Evolutionary conservation across 1,140 invertebrate species (phyloP), one percentile per base, ranked within the genome.

Genomic region (Euura saliciscinereae): DNA sequence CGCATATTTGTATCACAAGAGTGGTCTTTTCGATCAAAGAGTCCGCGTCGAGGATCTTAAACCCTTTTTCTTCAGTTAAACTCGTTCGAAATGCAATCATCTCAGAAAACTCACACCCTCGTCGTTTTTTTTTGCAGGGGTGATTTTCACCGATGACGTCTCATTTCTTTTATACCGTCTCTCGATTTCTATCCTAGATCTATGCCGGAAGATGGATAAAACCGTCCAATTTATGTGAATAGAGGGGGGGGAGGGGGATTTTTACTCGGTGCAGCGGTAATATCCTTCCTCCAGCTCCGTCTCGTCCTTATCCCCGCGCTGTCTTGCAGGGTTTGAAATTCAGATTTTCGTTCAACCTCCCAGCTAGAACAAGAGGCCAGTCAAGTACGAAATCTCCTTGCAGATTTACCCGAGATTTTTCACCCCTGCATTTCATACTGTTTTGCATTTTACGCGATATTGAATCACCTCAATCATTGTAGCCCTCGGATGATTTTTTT

Each of bases 181-280:
- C 45, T 69, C 64, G 13, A 68, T 73, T 45, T 69, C n/a, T 69
- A 44, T 73, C 44, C 66, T 45, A 69, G n/a, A 43, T 69, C 2
- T 67, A 66, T 43, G n/a, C 42, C 66, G 5, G n/a, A 43, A 51
- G 44, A 43, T 43, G 7, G 13, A 45, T 59, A 65, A 72, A 72
- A 28, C 64, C 28, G 69, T 44, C n/a, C 42, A 72, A 65, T 72
- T 71, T 28, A 64, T 72, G 66, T 43, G 13, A 64, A 73, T 6
- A 10, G 64, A 44, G 64, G 59, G 45, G 46, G 46, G 13, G 3
- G 3, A 11, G 51, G 3, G 51, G 51, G 51, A 59, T 59, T 59
- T 59, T 59, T 59, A 28, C 51, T 59, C 51, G 51, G 51, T 59
- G 51, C 51, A 11, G 10, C 51, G 10, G 51, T 59, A n/a, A 59